Base-by-base conservation (phyloP, 2,113 vertebrate genomes). In the Ia io region DNA sequence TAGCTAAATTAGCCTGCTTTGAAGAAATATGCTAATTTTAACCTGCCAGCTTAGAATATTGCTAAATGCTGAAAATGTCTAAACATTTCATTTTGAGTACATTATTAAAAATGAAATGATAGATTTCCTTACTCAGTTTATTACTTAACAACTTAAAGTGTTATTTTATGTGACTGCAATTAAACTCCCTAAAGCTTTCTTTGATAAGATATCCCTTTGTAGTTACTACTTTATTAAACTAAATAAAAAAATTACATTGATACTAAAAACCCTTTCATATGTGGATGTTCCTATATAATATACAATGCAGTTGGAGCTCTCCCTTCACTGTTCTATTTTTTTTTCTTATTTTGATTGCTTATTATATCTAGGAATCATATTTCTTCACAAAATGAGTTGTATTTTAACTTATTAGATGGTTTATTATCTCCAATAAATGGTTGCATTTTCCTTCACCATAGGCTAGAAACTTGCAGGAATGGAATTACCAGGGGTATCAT, bases 21-120 rank as follows among this genome's bases (percentile, higher is more conserved):
- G 78, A 97, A 96, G 16, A 96, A 94, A 71, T 95, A 95, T 96
- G 94, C 11, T 97, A 88, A 84, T 96, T 97, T 94, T 92, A 92
- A 90, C 77, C 53, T 96, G 9, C 4, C 79, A 84, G 95, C n/a
- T 96, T 82, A 42, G 1, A 96, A 97, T 97, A 92, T 67, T 92
- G 0, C 17, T 92, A 90, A 97, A 83, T 93, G 56, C 12, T 53
- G 79, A 22, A 65, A 90, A 67, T 71, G 17, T 95, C 35, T 90
- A 96, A 96, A 53, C 17, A 59, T 25, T 92, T 97, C 77, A 95
- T 56, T 51, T 86, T 90, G 12, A 51, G 2, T 88, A 0, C 35
- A 86, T 65, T 83, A 95, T 95, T 96, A 89, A 96, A 91, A 89
- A 77, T 73, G 25, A 88, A 63, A 95, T 85, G 79, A 93, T 83